Conservation (phyloP, 2,888 invertebrate genomes). For the Pseudococcus jackbeardsleyi region DNA sequence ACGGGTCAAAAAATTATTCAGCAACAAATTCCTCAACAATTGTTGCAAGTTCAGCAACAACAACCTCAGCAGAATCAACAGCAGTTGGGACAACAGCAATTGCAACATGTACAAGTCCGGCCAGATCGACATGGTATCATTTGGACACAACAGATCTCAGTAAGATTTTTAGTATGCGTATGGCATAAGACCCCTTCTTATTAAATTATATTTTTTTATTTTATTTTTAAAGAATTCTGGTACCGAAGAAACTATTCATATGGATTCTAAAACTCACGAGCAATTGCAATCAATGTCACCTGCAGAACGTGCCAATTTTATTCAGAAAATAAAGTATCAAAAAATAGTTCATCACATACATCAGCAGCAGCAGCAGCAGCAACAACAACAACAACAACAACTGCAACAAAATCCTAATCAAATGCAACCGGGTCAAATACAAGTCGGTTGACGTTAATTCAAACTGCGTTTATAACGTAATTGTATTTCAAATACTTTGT, state of each 20-base stretch:
- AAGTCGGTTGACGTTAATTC: too few species aligned
- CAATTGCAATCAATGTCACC: conserved; percentile 82
- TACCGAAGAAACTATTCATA: conserved; percentile 74
- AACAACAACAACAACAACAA: conserved; percentile 72
- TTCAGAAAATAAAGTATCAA: conserved; percentile 69
- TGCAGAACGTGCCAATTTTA: conserved; percentile 63
- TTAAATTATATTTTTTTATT: background rate
- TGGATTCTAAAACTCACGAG: conserved; percentile 87
- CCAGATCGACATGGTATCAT: conserved; percentile 52
- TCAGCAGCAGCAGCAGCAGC: conserved; percentile 73
- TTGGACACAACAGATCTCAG: conserved; percentile 59
- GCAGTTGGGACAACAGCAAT: conserved; percentile 59
- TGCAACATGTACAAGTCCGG: too few species aligned
- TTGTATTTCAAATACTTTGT: background rate
- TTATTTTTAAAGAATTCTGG: conserved; percentile 57
- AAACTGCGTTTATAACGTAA: too few species aligned
- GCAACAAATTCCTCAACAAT: conserved; percentile 64
- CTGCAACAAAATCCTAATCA: conserved; percentile 72
- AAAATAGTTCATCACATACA: conserved; percentile 71
- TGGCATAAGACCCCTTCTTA: too few species aligned
- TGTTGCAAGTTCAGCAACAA: conserved; percentile 64
- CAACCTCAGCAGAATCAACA: conserved; percentile 57
- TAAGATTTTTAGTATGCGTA: background rate
- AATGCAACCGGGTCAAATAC: conserved; percentile 71
- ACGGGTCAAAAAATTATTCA: conserved; percentile 40